Base-by-base conservation (phyloP, 2,797 vertebrate species). In the Steatocranus sp. region DNA sequence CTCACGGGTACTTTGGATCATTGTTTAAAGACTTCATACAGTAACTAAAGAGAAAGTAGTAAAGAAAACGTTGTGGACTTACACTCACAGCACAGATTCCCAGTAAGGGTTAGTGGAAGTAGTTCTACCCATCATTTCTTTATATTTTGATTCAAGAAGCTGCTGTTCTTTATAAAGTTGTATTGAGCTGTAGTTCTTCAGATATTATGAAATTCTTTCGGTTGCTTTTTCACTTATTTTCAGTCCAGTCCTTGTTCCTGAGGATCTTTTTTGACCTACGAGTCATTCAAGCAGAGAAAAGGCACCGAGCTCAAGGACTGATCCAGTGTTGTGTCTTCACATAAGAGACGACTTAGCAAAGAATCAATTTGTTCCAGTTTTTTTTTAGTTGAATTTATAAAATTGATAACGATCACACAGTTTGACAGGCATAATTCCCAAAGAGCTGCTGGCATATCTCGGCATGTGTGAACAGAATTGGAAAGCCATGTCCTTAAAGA, bases 1-100 rank as follows among this genome's bases (percentile, higher is more conserved):
- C 6, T 14, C 48, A 15, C 14, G 77, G 82, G 84, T 86, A 49
- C 9, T 56, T 12, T 68, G 10, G n/a, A 32, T 79, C 75, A 61
- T 53, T 73, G 82, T 79, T 80, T 79, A 73, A 88, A 87, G 27
- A 34, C 63, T 79, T 88, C 6, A 87, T 63, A 49, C 2, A 34
- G 1, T n/a, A 34, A 61, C 77, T 85, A 86, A 89, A 78, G 10
- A 75, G 15, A 66, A 82, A 48, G 25, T 63, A 63, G 88, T 82
- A 30, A n/a, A 81, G 43, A 76, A 73, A 74, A 85, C 58, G 3
- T 49, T 74, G 36, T 41, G 34, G n/a, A n/a, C n/a, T n/a, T 20
- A 75, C 53, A n/a, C 27, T 75, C 49, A 41, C 53, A 78, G 74
- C 15, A 77, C 14, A 20, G 34, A 34, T 34, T 20, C 43, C n/a